Conservation (phyloP, 2,113 vertebrate species). For the Fregetta grallaria region DNA sequence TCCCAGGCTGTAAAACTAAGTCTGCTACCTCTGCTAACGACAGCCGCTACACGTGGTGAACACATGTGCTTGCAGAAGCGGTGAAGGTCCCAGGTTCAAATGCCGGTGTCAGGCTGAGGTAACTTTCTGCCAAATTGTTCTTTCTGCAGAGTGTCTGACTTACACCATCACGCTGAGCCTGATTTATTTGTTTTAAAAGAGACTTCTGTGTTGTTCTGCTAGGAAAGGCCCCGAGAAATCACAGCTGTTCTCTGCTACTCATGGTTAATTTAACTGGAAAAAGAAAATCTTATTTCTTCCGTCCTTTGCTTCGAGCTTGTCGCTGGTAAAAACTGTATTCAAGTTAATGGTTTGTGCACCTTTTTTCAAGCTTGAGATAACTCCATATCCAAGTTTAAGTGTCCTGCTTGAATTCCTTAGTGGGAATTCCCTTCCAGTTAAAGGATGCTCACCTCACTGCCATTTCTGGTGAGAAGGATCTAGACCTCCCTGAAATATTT, state of each 20-base stretch:
- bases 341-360: background rate
- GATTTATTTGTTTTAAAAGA: slow-evolving; percentile 31
- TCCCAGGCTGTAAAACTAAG: background rate
- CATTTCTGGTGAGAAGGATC: background rate
- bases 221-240: background rate
- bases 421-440: background rate
- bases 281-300: background rate
- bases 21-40: slow-evolving; percentile 6
- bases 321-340: background rate
- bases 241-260: background rate
- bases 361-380: background rate
- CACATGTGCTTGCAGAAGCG: slow-evolving; percentile 7
- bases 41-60: slow-evolving; percentile 1
- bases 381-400: background rate
- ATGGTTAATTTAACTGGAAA: background rate
- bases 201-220: background rate
- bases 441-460: slow-evolving; percentile 8
- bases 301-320: background rate
- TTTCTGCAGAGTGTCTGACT: background rate
- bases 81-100: background rate
- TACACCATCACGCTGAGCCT: background rate
- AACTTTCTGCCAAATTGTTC: background rate
- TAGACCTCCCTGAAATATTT: background rate
- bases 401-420: background rate
- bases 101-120: background rate